Evolutionary conservation across 2,888 invertebrate species (phyloP), one percentile per base, ranked within the genome.

Genomic region (Cryptocephalus primarius): DNA sequence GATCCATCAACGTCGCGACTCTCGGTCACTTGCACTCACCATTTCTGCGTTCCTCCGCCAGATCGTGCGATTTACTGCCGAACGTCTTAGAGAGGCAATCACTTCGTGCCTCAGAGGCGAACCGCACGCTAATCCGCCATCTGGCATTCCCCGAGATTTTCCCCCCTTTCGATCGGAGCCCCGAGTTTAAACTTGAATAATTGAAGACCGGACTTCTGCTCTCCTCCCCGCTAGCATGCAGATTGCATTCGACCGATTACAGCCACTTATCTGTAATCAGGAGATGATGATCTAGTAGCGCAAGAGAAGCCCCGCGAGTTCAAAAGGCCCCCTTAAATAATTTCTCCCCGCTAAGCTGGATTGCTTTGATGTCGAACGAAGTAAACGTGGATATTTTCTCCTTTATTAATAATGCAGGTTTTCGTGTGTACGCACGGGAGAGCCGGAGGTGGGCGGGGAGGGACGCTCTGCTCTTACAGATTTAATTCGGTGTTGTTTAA

Each of bases 161-260:
- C 22, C 22, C 22, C 22, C 22, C 22, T 2, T 22, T 22, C 22
- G 22, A 22, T 22, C 22, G 22, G 22, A 6, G 22, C 22, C 22
- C 22, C 22, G 22, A 22, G 22, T 22, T 22, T 4, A 22, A 22
- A 22, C 22, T 22, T 22, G 22, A 22, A 22, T 22, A 22, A 22
- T 22, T 22, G 22, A 22, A 22, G 22, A 22, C 22, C 22, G 22
- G 22, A 22, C 40, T 3, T 40, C n/a, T 9, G 12, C 14, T 11
- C 12, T 36, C 12, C 11, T 36, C 38, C 38, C 11, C 12, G 38
- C 22, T 22, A 55, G 54, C 57, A 60, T 60, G 57, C 55, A 61
- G 57, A 62, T 62, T 59, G 55, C 59, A 57, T 56, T 54, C 58
- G 60, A 55, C 57, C 60, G 58, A 62, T 61, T 60, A 60, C 51